phyloP scores from a whole-genome alignment of 2,797 vertebrate genomes.

The Phrynocephalus guinanensis region DNA sequence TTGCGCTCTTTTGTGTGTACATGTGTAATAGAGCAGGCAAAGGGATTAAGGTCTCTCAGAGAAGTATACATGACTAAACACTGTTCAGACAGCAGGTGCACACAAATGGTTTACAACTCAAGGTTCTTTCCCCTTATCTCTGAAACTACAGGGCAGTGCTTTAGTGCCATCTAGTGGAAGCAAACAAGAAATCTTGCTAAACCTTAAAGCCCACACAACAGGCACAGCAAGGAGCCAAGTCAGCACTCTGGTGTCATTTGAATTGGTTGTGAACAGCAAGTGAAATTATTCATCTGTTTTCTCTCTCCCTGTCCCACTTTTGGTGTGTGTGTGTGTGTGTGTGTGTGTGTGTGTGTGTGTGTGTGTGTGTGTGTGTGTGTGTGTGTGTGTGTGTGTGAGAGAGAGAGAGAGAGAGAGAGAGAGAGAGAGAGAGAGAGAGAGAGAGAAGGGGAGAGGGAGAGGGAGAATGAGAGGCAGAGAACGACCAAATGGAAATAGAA shows the following conservation, averaged over 20 bases:
- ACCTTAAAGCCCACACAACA: not conserved
- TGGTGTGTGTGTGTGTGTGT: not conserved
- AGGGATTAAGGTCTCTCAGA: slow-evolving; percentile 50
- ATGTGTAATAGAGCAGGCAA: slow-evolving; percentile 52
- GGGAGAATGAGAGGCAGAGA: not conserved
- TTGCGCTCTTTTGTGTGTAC: slow-evolving; percentile 31
- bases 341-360: too few species aligned
- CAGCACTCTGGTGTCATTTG: not conserved
- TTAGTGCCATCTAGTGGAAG: slow-evolving; percentile 77
- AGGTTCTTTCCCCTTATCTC: not conserved
- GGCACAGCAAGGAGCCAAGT: not conserved
- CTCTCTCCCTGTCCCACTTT: not conserved
- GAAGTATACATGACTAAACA: slow-evolving; percentile 58
- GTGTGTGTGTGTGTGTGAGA: not conserved
- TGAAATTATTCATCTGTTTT: not conserved
- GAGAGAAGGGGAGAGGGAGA: too few species aligned
- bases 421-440: too few species aligned
- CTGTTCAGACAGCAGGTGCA: slow-evolving; percentile 49
- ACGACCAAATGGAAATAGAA: not conserved
- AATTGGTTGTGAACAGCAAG: not conserved
- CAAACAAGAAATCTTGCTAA: not conserved
- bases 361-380: not conserved
- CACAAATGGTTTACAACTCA: not conserved
- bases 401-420: too few species aligned
- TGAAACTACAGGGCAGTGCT: slow-evolving; percentile 57